Base-by-base conservation (phyloP, 2,888 invertebrate genomes). In the Acanthococcus lagerstroemiae region DNA sequence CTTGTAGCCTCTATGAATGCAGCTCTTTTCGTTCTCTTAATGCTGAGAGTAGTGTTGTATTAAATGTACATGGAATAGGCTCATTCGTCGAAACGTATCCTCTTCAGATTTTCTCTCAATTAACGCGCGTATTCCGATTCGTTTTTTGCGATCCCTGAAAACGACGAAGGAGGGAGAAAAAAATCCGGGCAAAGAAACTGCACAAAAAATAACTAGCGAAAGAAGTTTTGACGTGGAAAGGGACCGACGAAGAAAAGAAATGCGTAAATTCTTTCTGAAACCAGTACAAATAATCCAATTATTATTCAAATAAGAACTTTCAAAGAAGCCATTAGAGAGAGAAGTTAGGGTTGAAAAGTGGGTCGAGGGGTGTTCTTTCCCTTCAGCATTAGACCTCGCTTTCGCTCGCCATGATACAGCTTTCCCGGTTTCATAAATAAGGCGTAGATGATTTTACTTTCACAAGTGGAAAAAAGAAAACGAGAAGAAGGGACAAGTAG, bases 351-450 rank as follows among this genome's bases (percentile, higher is more conserved):
- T 21, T 27, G 46, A 57, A 60, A 46, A 19, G 27, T 27, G 48
- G 60, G 60, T 60, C 60, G 60, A 60, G 60, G 44, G 60, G 26
- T 60, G 22, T n/a, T 45, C 19, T 45, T 45, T 45, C 15, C 19
- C 15, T 45, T 45, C 46, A 45, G 19, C 46, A 45, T 45, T 45
- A 45, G 19, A 45, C 46, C 46, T 55, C 37, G 19, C 44, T 37
- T 44, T 67, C 24, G 26, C 61, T 37, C 54, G 66, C 61, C 66
- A 66, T 30, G 61, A 72, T 69, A 69, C 72, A 52, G 71, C 71
- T 57, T 46, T 83, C 82, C 82, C 80, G 70, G 26, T 60, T 50
- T 60, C 27, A 60, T 60, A 60, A 60, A 60, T 60, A 60, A 60
- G 60, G 19, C 45, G 27, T 60, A 60, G 60, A 60, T 60, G 60